A percentile compares a stretch with the other conserved stretches of the same genome.
These are phyloP conservation scores for Poeciliopsis turrubarensis DNA, from an alignment of 2,113 vertebrate genomes.

Conservation along the genomic window DNA sequence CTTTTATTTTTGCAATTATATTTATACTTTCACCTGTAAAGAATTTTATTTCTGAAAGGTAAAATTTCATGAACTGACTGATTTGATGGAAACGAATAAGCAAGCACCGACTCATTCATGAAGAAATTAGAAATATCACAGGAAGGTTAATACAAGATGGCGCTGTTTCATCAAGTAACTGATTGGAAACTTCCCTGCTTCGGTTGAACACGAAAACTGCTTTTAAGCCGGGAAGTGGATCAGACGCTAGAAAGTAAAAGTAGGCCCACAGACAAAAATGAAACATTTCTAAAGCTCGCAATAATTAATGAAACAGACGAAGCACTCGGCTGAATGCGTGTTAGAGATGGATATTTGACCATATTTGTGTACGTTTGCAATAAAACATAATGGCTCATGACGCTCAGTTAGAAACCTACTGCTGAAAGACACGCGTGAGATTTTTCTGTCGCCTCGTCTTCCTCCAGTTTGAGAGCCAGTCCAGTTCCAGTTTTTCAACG, in stretches of 20 bases:
- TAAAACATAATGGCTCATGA: no score
- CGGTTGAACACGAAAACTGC: neutral
- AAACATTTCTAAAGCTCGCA: neutral
- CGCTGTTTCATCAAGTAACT: slow-evolving; percentile 6
- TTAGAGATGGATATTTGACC: no score
- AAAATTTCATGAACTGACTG: no score
- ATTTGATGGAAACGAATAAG: neutral
- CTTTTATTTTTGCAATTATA: no score
- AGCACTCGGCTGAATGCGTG: no score
- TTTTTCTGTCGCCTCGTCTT: neutral
- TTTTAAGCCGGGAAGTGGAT: neutral
- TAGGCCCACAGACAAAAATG: neutral
- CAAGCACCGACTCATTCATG: neutral
- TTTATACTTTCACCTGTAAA: no score
- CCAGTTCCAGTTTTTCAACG: neutral
- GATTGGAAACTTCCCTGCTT: neutral
- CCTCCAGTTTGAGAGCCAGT: neutral
- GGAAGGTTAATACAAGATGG: slow-evolving; percentile 39
- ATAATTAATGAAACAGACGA: no score
- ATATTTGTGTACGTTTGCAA: no score
- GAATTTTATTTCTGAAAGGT: no score
- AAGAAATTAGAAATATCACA: neutral
- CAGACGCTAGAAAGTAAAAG: neutral
- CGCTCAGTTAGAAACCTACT: neutral
- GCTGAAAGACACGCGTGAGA: neutral